Evolutionary conservation across 2,888 invertebrate species (phyloP).

Genomic region (Callimorpha dominula): DNA sequence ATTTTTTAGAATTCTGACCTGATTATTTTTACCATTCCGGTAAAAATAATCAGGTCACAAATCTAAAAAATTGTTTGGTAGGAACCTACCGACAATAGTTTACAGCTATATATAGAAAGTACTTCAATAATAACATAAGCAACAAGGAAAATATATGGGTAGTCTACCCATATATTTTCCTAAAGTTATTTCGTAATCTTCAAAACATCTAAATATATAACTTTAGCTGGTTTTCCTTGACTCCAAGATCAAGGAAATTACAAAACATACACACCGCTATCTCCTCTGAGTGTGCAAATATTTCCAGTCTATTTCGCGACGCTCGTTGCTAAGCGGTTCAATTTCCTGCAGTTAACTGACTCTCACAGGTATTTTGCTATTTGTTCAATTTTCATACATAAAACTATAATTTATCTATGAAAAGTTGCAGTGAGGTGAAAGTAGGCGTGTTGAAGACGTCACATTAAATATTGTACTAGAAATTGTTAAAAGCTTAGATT

Average conservation of each 20-base stretch:
- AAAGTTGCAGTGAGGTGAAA: background rate
- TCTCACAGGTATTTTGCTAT: slow-evolving; percentile 28
- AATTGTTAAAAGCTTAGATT: too few relatives aligned
- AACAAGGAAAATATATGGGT: too few relatives aligned
- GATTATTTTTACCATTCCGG: too few relatives aligned
- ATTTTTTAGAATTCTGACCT: too few relatives aligned
- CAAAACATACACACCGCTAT: slow-evolving; percentile 38
- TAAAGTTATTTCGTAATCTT: background rate
- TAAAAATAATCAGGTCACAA: too few relatives aligned
- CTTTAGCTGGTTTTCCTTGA: background rate
- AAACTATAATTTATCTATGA: too few relatives aligned
- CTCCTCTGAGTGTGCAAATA: slow-evolving; percentile 36
- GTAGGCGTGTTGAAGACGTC: too few relatives aligned
- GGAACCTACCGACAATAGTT: too few relatives aligned
- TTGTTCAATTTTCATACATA: slow-evolving; percentile 2
- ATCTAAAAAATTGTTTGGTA: too few relatives aligned
- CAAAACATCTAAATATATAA: background rate
- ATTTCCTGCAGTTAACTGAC: slow-evolving; percentile 50
- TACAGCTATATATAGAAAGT: too few relatives aligned
- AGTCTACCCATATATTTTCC: background rate
- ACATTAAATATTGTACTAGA: background rate
- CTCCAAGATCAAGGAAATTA: slow-evolving; percentile 35
- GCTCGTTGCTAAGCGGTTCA: slow-evolving; percentile 46
- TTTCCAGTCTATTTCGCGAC: slow-evolving; percentile 45
- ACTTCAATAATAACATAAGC: background rate